Conservation (phyloP, 2,113 vertebrate genomes). For the Diglossa brunneiventris region DNA sequence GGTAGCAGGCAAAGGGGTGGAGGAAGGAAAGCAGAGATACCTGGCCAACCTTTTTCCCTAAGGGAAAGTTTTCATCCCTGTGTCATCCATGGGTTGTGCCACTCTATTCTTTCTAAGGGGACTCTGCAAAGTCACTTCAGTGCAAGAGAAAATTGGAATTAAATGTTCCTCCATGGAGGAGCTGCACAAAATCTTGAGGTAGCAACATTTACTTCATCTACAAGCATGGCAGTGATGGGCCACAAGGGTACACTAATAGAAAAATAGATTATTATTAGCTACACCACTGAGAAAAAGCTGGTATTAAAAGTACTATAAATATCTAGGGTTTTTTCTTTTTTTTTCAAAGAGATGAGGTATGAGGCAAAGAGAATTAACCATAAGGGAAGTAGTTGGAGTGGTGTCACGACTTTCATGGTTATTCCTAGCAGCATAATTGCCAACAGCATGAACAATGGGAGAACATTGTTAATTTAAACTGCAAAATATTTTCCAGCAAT, state of each 20-base stretch:
- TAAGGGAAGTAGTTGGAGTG: neutral
- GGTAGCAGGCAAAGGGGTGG: neutral
- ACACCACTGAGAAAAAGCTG: neutral
- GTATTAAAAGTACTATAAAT: neutral
- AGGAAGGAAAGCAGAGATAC: neutral
- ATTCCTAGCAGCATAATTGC: neutral
- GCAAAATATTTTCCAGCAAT: conserved; percentile 24
- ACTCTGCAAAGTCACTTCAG: neutral
- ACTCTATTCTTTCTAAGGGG: neutral
- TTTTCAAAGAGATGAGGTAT: neutral
- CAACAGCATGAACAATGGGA: neutral
- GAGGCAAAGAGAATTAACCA: neutral
- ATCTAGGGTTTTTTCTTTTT: fast-evolving
- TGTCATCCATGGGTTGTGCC: neutral
- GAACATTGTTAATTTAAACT: conserved; percentile 7
- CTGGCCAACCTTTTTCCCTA: neutral
- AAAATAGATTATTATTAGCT: neutral
- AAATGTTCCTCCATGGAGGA: neutral
- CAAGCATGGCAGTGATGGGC: neutral
- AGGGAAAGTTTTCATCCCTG: neutral
- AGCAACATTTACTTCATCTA: neutral
- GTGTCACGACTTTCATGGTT: neutral
- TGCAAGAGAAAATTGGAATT: neutral
- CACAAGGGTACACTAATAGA: neutral
- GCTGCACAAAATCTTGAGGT: neutral